These are phyloP conservation scores for Illadopsis cleaveri DNA, from an alignment of 2,113 vertebrate species.

Conservation along the genomic window DNA sequence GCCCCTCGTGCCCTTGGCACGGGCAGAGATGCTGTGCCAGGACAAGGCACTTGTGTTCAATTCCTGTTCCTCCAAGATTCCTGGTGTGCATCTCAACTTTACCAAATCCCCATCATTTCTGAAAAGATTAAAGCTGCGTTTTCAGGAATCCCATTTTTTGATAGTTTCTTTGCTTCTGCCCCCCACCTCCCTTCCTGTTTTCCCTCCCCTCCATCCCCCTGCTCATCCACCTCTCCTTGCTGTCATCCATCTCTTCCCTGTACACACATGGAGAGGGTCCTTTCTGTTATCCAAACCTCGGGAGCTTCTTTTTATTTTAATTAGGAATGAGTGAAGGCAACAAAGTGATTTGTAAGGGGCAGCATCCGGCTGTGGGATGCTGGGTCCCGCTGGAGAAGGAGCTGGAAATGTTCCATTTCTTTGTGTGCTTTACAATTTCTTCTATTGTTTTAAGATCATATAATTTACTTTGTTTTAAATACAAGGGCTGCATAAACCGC, in stretches of 20 bases:
- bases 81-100: background rate
- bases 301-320: slow-evolving; percentile 42
- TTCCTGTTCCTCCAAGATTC: background rate
- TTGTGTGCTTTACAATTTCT: slow-evolving; percentile 15
- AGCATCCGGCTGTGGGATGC: slow-evolving; percentile 31
- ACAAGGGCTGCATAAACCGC: slow-evolving; percentile 13
- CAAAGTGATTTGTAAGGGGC: slow-evolving; percentile 34
- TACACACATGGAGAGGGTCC: background rate
- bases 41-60: accelerated
- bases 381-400: background rate
- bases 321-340: slow-evolving; percentile 42
- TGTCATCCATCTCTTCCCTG: background rate
- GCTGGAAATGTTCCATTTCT: background rate
- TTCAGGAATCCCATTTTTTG: background rate
- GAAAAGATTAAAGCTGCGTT: background rate
- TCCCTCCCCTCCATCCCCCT: background rate
- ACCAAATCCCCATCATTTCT: background rate
- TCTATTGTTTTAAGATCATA: slow-evolving; percentile 26
- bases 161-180: background rate
- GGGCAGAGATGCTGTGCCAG: accelerated
- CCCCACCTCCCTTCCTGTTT: background rate
- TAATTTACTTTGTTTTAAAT: slow-evolving; percentile 54
- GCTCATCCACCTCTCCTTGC: background rate
- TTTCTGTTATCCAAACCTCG: background rate
- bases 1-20: accelerated